These are phyloP conservation scores for Rhamphomyia laevipes DNA, from an alignment of 2,888 invertebrate genomes.

Conservation along the genomic window DNA sequence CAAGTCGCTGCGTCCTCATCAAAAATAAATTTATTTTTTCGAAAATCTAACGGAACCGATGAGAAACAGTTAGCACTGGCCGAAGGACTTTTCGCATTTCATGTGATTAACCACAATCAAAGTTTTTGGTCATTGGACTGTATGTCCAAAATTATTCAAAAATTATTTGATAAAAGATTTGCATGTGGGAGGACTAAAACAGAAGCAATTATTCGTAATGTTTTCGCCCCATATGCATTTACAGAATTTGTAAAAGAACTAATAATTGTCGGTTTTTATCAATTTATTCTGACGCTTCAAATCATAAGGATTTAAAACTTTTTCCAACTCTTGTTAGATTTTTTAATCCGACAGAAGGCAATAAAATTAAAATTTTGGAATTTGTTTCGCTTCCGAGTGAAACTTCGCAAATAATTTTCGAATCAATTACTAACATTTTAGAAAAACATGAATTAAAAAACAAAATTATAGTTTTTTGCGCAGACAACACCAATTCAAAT, in stretches of 20 bases:
- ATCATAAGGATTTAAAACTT: conserved; percentile 6
- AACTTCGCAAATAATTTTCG: neutral
- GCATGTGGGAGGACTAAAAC: conserved; percentile 6
- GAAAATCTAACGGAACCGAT: neutral
- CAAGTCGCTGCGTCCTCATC: neutral
- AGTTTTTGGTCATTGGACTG: conserved; percentile 9
- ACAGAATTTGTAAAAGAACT: conserved; percentile 11
- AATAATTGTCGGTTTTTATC: conserved; percentile 9
- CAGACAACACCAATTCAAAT: neutral
- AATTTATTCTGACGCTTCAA: conserved; percentile 7
- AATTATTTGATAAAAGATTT: conserved; percentile 7
- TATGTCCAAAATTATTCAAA: conserved; percentile 4
- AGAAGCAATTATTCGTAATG: conserved; percentile 3
- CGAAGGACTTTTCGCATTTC: conserved; percentile 1
- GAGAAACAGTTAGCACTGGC: neutral
- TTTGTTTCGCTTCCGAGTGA: neutral
- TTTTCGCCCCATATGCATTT: conserved; percentile 1
- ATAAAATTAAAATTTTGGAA: neutral
- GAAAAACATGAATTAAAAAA: neutral
- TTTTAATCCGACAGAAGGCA: conserved; percentile 1
- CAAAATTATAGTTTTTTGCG: neutral
- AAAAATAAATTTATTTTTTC: neutral
- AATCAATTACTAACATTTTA: neutral
- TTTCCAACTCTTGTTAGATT: conserved; percentile 5
- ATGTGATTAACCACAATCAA: conserved; percentile 6